phyloP scores from a whole-genome alignment of 2,797 vertebrate species.

The Triplophysa bombifrons region DNA sequence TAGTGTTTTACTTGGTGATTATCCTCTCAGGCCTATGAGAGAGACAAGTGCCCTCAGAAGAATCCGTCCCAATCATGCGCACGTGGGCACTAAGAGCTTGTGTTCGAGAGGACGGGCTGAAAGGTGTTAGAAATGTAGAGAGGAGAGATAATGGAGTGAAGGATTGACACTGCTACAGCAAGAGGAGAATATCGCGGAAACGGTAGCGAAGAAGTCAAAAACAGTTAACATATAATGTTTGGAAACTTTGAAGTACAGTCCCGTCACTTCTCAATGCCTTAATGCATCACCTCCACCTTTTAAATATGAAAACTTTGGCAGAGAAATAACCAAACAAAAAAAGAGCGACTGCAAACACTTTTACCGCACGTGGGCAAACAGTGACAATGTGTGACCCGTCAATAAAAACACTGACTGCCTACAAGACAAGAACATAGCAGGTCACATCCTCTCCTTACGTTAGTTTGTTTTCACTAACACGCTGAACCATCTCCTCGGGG shows the following conservation, averaged over 20 bases:
- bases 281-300: neutral
- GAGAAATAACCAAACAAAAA: neutral
- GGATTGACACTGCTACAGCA: neutral
- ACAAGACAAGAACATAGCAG: slow-evolving; percentile 13
- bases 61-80: slow-evolving; percentile 78
- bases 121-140: neutral
- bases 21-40: slow-evolving; percentile 92
- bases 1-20: slow-evolving; percentile 99
- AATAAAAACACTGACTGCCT: slow-evolving; percentile 55
- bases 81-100: slow-evolving; percentile 36
- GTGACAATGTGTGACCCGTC: slow-evolving; percentile 4
- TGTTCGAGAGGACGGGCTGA: slow-evolving; percentile 72
- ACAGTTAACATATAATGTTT: too few relatives aligned
- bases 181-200: neutral
- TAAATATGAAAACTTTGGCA: slow-evolving; percentile 17
- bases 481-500: slow-evolving; percentile 60
- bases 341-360: neutral
- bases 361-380: neutral
- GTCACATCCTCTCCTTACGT: slow-evolving; percentile 45
- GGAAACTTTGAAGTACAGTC: too few relatives aligned
- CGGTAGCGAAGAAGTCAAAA: neutral
- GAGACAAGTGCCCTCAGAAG: slow-evolving; percentile 80
- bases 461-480: slow-evolving; percentile 61
- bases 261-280: neutral
- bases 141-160: neutral